Conservation (phyloP, 2,888 invertebrate genomes). For the Platycnemis pennipes region DNA sequence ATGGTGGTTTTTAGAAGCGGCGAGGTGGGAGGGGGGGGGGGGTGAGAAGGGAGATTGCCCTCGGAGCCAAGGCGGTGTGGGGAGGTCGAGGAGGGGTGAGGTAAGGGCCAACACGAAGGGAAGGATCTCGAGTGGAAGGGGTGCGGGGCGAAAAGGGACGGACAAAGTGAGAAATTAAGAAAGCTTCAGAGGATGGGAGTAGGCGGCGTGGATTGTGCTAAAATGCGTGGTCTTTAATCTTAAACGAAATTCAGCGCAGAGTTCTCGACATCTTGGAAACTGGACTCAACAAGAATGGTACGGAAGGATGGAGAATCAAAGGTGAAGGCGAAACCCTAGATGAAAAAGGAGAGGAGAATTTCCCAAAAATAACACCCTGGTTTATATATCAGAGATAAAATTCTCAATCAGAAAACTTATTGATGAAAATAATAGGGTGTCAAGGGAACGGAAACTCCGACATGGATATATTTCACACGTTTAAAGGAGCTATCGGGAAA, state of each 20-base stretch:
- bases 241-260: not conserved
- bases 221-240: constrained; percentile 1
- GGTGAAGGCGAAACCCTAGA: not conserved
- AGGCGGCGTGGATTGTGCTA: not conserved
- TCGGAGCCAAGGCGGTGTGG: not conserved
- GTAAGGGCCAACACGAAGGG: not conserved
- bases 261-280: not conserved
- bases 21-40: not conserved
- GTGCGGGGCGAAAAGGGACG: not conserved
- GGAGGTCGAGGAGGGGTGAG: not conserved
- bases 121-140: not conserved
- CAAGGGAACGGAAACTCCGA: no score
- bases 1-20: constrained; percentile 30
- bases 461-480: no score
- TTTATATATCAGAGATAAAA: no score
- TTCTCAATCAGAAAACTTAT: no score
- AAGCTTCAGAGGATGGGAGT: not conserved
- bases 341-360: no score
- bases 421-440: no score
- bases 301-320: not conserved
- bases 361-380: no score
- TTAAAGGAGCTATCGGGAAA: no score
- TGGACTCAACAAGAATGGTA: not conserved
- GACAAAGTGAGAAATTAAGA: constrained; percentile 16
- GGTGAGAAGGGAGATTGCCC: not conserved